Evolutionary conservation across 2,113 vertebrate species (phyloP).

Genomic region (Danionella cerebrum): DNA sequence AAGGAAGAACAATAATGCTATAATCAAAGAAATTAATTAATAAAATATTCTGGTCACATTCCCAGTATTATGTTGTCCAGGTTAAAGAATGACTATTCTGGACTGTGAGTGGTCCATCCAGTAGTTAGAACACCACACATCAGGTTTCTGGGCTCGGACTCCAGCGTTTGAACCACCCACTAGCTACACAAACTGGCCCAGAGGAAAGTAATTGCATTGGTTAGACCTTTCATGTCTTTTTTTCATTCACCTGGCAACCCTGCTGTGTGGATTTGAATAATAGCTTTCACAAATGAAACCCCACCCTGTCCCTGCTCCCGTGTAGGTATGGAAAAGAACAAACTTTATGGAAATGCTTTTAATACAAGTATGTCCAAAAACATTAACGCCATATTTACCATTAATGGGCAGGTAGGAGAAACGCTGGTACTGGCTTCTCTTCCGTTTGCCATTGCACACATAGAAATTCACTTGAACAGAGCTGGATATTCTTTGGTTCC

Average conservation of each 20-base stretch:
- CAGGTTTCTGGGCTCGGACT: slow-evolving; percentile 50
- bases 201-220: slow-evolving; percentile 52
- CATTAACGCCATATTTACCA: slow-evolving; percentile 67
- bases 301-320: slow-evolving; percentile 28
- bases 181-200: slow-evolving; percentile 49
- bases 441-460: slow-evolving; percentile 96
- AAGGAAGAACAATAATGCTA: too few species aligned
- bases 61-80: background rate
- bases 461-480: slow-evolving; percentile 94
- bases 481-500: slow-evolving; percentile 87
- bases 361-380: slow-evolving; percentile 1
- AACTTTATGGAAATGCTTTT: slow-evolving; percentile 49
- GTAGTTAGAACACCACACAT: slow-evolving; percentile 45
- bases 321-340: slow-evolving; percentile 60
- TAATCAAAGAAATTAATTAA: background rate
- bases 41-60: background rate
- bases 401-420: slow-evolving; percentile 94
- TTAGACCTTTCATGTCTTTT: slow-evolving; percentile 50
- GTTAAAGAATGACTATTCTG: slow-evolving; percentile 48
- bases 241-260: slow-evolving; percentile 53
- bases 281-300: slow-evolving; percentile 49
- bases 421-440: slow-evolving; percentile 92
- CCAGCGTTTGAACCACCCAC: slow-evolving; percentile 61
- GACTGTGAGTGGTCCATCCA: slow-evolving; percentile 45
- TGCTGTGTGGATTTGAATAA: slow-evolving; percentile 51